Evolutionary conservation across 2,888 invertebrate genomes (phyloP).

Genomic region (Athripsodes cinereus): DNA sequence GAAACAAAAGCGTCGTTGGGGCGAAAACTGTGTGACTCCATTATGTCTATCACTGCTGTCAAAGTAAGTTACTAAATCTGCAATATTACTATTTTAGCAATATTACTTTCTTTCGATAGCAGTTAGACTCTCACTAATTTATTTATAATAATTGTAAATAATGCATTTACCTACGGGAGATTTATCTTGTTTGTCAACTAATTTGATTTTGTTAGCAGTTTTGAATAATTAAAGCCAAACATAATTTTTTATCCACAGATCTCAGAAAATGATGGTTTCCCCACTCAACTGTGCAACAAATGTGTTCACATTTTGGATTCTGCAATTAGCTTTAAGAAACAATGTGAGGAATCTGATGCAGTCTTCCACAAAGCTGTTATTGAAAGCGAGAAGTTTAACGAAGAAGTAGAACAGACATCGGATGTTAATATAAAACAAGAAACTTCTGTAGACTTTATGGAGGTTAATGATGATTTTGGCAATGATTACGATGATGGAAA

Average conservation of each 20-base stretch:
- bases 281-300: conserved; percentile 33
- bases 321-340: conserved; percentile 32
- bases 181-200: no score
- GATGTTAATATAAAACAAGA: conserved; percentile 2
- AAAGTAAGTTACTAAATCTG: conserved; percentile 26
- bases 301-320: conserved; percentile 31
- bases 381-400: conserved; percentile 5
- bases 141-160: no score
- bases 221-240: no score
- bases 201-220: no score
- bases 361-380: conserved; percentile 14
- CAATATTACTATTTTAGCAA: no score
- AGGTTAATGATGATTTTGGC: not conserved
- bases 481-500: conserved; percentile 18
- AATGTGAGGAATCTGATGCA: conserved; percentile 33
- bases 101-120: no score
- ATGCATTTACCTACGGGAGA: no score
- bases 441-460: not conserved
- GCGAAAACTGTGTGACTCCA: not conserved
- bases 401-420: conserved; percentile 1
- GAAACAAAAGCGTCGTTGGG: conserved; percentile 19
- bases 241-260: conserved; percentile 28
- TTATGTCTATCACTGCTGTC: conserved; percentile 31
- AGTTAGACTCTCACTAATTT: no score
- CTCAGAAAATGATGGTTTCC: conserved; percentile 32